Conservation (phyloP, 2,797 vertebrate genomes). For the Epinephelus awoara region DNA sequence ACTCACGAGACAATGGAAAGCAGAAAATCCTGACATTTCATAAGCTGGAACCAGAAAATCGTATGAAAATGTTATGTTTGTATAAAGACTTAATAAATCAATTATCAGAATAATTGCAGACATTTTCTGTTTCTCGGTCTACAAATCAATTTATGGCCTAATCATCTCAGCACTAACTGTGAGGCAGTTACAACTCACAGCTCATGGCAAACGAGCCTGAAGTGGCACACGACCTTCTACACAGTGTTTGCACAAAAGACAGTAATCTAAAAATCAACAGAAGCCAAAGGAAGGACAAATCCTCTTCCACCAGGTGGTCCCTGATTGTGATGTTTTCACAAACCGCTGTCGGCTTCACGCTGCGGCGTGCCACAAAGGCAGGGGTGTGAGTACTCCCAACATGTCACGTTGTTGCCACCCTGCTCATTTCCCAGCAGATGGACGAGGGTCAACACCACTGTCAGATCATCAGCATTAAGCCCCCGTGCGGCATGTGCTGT, state of each 20-base stretch:
- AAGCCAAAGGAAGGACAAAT: conserved; percentile 10
- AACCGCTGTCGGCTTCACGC: conserved; percentile 37
- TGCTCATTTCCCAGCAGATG: conserved; percentile 61
- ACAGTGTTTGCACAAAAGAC: not conserved
- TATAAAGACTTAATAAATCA: not conserved
- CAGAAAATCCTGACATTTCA: not conserved
- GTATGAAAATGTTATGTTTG: not conserved
- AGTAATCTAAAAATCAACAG: conserved; percentile 28
- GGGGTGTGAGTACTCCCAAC: conserved; percentile 20
- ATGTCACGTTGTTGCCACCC: conserved; percentile 49
- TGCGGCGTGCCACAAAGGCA: conserved; percentile 29
- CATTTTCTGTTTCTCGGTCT: not conserved
- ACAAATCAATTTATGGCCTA: not conserved
- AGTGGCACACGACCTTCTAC: not conserved
- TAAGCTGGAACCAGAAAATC: not conserved
- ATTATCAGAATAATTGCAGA: not conserved
- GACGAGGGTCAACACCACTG: conserved; percentile 59
- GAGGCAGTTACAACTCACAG: not conserved
- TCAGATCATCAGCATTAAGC: conserved; percentile 51
- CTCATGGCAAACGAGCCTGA: conserved; percentile 1
- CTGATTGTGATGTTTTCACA: conserved; percentile 49
- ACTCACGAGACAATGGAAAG: not conserved
- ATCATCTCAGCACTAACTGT: not conserved
- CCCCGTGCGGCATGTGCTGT: conserved; percentile 51
- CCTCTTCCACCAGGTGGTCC: conserved; percentile 40